Percentiles rank a stretch among this genome's conserved stretches.
phyloP scores from a whole-genome alignment of 2,888 invertebrate species.

The Alloscopus bannaensis region DNA sequence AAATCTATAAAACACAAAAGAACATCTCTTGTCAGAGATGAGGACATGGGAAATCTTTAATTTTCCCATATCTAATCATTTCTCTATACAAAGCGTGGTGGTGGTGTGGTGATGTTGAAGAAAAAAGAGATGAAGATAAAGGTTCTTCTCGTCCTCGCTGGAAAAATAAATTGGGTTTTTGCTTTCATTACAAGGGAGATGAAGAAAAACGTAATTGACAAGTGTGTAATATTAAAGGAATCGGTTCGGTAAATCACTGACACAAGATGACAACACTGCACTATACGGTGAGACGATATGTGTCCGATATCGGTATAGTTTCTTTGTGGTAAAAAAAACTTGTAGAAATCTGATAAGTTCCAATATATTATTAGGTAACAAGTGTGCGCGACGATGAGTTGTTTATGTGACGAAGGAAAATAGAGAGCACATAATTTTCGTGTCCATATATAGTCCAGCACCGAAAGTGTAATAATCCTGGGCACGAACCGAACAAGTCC shows the following conservation, averaged over 20 bases:
- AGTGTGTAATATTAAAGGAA: constrained; percentile 22
- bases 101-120: background rate
- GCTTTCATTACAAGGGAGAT: constrained; percentile 11
- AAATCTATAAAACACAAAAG: constrained; percentile 8
- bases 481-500: constrained; percentile 35
- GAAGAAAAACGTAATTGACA: constrained; percentile 7
- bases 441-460: no score
- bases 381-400: constrained; percentile 7
- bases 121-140: background rate
- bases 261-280: background rate
- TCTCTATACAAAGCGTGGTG: background rate
- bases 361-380: constrained; percentile 17
- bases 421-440: constrained; percentile 28
- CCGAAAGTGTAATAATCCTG: constrained; percentile 41
- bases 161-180: no score
- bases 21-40: constrained; percentile 1
- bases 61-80: constrained; percentile 11
- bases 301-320: no score
- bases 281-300: background rate
- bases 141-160: background rate
- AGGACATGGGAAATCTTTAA: constrained; percentile 24
- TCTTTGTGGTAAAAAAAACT: background rate
- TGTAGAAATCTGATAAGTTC: background rate
- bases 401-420: constrained; percentile 40
- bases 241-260: constrained; percentile 15